Percentiles rank a stretch among this genome's conserved stretches.
Evolutionary conservation across 2,888 invertebrate species (phyloP).

Genomic region (Nezara viridula): DNA sequence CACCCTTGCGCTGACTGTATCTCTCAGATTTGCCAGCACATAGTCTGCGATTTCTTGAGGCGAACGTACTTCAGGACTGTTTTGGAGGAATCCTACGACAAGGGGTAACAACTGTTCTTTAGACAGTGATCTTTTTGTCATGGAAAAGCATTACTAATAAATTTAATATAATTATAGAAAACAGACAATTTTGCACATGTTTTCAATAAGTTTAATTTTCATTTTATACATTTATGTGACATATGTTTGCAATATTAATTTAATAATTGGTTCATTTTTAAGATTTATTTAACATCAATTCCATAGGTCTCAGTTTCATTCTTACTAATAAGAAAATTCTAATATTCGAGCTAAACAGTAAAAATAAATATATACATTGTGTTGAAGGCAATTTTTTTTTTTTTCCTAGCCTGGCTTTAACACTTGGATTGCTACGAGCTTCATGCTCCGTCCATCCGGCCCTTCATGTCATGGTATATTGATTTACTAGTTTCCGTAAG

Average conservation of each 20-base stretch:
- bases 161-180: not conserved
- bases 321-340: too few relatives aligned
- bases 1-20: not conserved
- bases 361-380: too few relatives aligned
- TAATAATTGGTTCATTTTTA: too few relatives aligned
- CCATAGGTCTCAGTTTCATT: too few relatives aligned
- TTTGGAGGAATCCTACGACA: not conserved
- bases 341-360: too few relatives aligned
- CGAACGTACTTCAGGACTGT: not conserved
- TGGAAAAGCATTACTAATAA: not conserved
- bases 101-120: not conserved
- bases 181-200: conserved; percentile 1
- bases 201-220: not conserved
- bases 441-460: too few relatives aligned
- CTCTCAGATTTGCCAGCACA: not conserved
- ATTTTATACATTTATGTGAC: not conserved
- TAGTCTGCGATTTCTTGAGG: not conserved
- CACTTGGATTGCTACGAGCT: too few relatives aligned
- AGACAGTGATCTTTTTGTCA: not conserved
- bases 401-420: too few relatives aligned
- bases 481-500: too few relatives aligned
- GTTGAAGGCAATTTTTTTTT: too few relatives aligned
- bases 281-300: too few relatives aligned
- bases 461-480: too few relatives aligned
- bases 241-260: not conserved